A percentile compares a stretch with the other conserved stretches of the same genome.
Evolutionary conservation across 2,888 invertebrate genomes (phyloP).

Genomic region (Drosophila meridionalis): DNA sequence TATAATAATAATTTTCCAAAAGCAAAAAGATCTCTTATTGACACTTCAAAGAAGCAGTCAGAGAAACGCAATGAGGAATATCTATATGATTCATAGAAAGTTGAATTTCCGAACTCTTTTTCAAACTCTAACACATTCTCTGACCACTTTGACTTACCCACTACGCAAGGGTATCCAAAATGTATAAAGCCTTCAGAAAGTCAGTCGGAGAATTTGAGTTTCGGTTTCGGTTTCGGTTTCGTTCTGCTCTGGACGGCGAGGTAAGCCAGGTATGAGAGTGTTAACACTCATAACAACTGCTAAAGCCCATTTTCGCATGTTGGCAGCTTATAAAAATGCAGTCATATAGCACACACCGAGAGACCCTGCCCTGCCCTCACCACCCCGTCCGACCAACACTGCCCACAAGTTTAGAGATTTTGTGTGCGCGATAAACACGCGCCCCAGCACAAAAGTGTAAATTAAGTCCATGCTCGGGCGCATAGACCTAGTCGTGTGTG

Average conservation of each 20-base stretch:
- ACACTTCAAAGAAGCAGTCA: background rate
- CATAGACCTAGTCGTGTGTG: constrained; percentile 64
- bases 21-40: too few species aligned
- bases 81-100: too few species aligned
- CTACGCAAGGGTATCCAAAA: constrained; percentile 10
- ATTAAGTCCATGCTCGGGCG: constrained; percentile 70
- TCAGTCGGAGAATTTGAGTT: constrained; percentile 26
- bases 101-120: too few species aligned
- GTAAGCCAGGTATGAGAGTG: constrained; percentile 70
- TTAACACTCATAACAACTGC: constrained; percentile 82
- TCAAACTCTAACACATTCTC: background rate
- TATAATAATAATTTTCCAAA: too few species aligned
- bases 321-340: constrained; percentile 82
- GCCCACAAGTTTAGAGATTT: constrained; percentile 73
- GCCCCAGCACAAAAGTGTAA: constrained; percentile 81
- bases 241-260: constrained; percentile 27
- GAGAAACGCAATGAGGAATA: background rate
- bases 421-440: constrained; percentile 79
- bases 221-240: constrained; percentile 57
- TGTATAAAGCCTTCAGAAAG: background rate
- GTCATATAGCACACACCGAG: constrained; percentile 56
- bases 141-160: background rate
- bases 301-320: constrained; percentile 83
- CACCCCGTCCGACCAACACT: background rate
- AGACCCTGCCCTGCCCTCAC: background rate